Conservation (phyloP, 2,113 vertebrate genomes). For the Mobula hypostoma region DNA sequence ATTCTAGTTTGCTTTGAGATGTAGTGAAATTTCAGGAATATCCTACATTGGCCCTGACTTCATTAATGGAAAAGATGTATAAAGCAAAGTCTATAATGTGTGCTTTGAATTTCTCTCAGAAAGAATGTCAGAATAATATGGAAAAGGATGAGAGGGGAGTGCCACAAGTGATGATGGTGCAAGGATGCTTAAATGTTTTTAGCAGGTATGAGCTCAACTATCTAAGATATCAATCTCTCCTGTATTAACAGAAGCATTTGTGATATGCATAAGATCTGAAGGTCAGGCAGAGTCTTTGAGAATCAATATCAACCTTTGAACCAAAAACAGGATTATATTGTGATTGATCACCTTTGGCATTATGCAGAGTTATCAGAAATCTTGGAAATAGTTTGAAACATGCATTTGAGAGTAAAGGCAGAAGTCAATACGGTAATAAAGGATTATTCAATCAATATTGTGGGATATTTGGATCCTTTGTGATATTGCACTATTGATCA, state of each 20-base stretch:
- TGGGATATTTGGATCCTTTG: slow-evolving; percentile 1
- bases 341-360: slow-evolving; percentile 28
- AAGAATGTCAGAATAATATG: neutral
- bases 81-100: neutral
- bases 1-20: neutral
- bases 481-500: slow-evolving; percentile 31
- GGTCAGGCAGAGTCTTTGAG: neutral
- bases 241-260: neutral
- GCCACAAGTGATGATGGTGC: too few species aligned
- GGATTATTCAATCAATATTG: slow-evolving; percentile 35
- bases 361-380: slow-evolving; percentile 21
- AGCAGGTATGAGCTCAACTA: neutral
- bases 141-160: too few species aligned
- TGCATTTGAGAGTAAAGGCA: slow-evolving; percentile 3
- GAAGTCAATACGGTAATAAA: neutral
- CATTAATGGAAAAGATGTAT: neutral
- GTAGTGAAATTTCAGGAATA: neutral
- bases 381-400: slow-evolving; percentile 23
- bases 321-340: slow-evolving; percentile 20
- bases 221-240: neutral
- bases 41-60: neutral
- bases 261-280: neutral
- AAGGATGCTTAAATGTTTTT: neutral
- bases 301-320: slow-evolving; percentile 36
- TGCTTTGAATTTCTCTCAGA: neutral